These are phyloP conservation scores for Orthosia gracilis DNA, from an alignment of 2,888 invertebrate genomes.

Conservation along the genomic window DNA sequence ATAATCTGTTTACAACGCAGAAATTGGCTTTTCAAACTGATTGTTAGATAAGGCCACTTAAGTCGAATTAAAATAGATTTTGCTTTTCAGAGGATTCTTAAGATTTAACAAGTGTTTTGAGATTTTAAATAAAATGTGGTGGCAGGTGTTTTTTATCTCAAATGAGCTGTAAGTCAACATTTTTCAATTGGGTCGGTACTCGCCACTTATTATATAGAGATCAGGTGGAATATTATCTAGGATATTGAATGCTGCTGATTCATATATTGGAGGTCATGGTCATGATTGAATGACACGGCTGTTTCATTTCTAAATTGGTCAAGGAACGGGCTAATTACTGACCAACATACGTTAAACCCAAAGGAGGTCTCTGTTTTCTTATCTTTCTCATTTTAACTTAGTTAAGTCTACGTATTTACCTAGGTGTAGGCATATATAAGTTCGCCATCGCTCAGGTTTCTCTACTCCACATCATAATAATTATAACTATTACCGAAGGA, in stretches of 20 bases:
- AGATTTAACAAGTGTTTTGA: slow-evolving; percentile 13
- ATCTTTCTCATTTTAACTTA: too few species aligned
- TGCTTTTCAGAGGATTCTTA: slow-evolving; percentile 15
- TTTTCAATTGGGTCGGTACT: slow-evolving; percentile 7
- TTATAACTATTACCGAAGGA: too few species aligned
- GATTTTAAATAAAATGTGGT: slow-evolving; percentile 10
- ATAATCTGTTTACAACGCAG: slow-evolving; percentile 31
- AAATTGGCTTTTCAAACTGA: slow-evolving; percentile 29
- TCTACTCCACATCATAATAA: too few species aligned
- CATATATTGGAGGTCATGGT: not conserved
- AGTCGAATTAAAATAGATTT: slow-evolving; percentile 14
- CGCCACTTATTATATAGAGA: not conserved
- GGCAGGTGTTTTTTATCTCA: slow-evolving; percentile 15
- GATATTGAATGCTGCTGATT: not conserved
- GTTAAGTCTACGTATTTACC: too few species aligned
- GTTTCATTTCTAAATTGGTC: too few species aligned
- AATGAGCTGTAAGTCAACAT: slow-evolving; percentile 1
- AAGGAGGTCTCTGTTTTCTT: too few species aligned
- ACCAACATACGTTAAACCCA: too few species aligned
- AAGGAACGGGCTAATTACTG: too few species aligned
- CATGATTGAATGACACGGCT: not conserved
- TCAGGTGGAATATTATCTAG: not conserved
- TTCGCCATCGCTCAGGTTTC: too few species aligned
- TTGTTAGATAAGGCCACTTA: slow-evolving; percentile 33
- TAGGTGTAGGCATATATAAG: too few species aligned